Base-by-base conservation (phyloP, 2,888 invertebrate species). In the Linhomoeus sp. region DNA sequence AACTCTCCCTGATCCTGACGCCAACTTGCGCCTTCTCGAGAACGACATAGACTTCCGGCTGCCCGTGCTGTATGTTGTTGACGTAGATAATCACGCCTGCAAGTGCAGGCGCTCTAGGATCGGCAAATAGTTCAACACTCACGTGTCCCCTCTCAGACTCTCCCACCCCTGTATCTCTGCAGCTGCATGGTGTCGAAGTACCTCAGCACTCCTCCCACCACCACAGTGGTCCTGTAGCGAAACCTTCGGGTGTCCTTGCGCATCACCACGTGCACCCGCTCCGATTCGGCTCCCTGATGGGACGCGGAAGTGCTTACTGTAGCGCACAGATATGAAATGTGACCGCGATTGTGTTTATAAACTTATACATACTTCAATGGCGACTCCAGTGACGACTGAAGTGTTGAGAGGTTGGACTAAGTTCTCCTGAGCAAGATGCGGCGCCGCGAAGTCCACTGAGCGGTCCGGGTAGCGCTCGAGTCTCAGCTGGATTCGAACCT, bases 171-270 rank as follows among this genome's bases (percentile, higher is more conserved):
- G 54, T 62, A 63, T 40, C 61, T 44, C 48, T 63, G 63, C 19
- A 64, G 49, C 38, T 53, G 52, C 51, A 63, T 63, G 1, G 59
- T 60, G 45, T 63, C 63, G 45, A 62, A 62, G 47, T 62, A 62
- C 26, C 62, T 51, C 20, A 62, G 46, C 36, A 59, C 51, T 43
- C 41, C 42, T 3, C 61, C 60, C 42, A 63, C 62, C 38, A 63
- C 52, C 29, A 63, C 55, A 47, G 56, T 58, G 22, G 63, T 63
- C 12, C 63, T 50, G 38, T 61, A 58, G 26, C 56, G 52, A 52
- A 58, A 58, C 15, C 62, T 48, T n/a, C 61, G 52, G 1, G 63
- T 64, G 46, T 63, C 63, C 35, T 29, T 29, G 29, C 29, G 29
- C 29, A 29, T 5, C 29, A 29, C 29, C 29, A 29, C 29, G 7